Conservation (phyloP, 92 coral and sea anemone species). For the Palythoa grandiflora region DNA sequence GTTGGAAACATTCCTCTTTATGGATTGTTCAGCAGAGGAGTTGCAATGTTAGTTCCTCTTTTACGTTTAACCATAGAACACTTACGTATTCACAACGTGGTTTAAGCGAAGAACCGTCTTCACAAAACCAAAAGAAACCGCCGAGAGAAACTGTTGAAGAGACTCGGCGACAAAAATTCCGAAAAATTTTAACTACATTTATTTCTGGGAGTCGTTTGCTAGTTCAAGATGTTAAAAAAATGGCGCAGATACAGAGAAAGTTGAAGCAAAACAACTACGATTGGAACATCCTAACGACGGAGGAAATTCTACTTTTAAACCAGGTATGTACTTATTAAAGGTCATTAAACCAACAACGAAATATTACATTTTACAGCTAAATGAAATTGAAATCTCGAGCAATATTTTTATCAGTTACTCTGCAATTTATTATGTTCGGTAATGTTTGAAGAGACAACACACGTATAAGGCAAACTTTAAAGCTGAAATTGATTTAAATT, state of each 20-base stretch:
- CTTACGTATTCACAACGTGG: conserved; percentile 24
- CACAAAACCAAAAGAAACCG: conserved; percentile 28
- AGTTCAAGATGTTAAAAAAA: conserved; percentile 86
- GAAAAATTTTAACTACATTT: conserved; percentile 76
- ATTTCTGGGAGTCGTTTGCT: conserved; percentile 79
- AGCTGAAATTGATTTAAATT: no score
- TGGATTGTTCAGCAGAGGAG: background rate
- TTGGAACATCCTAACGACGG: conserved; percentile 77
- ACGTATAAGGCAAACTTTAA: no score
- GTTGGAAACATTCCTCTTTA: conserved; percentile 1
- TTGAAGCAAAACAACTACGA: conserved; percentile 75
- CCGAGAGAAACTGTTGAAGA: conserved; percentile 33
- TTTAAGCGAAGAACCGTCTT: conserved; percentile 39
- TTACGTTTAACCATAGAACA: conserved; percentile 9
- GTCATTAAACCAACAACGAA: background rate
- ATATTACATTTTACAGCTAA: no score
- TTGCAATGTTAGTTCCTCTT: background rate
- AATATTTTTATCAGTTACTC: no score
- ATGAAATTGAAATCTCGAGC: no score
- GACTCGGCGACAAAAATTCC: conserved; percentile 65
- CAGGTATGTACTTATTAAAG: conserved; percentile 64
- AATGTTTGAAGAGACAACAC: no score
- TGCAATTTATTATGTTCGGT: no score
- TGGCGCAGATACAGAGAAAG: conserved; percentile 82
- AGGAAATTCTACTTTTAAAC: conserved; percentile 84